phyloP scores from a whole-genome alignment of 2,888 invertebrate genomes.

The Teleiodes luculella region DNA sequence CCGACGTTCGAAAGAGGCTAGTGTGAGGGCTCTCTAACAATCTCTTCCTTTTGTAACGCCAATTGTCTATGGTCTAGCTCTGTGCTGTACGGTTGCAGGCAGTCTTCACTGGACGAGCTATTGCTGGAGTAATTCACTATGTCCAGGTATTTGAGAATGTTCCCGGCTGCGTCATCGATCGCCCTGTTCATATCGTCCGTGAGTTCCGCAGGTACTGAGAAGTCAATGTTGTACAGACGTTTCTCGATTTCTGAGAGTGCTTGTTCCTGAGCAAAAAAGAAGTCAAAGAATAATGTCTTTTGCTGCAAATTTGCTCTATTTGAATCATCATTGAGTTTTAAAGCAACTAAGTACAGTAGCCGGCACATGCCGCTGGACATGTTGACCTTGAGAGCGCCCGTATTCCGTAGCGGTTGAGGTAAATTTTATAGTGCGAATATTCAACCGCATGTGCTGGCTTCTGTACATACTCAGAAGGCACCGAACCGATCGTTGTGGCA shows the following conservation, averaged over 20 bases:
- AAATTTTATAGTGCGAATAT: too few relatives aligned
- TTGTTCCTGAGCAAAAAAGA: constrained; percentile 45
- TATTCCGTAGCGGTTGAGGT: too few relatives aligned
- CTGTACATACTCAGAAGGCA: too few relatives aligned
- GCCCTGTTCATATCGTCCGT: constrained; percentile 38
- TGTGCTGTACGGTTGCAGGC: constrained; percentile 33
- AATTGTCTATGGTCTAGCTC: constrained; percentile 54
- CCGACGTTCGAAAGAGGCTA: too few relatives aligned
- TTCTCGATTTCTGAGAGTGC: constrained; percentile 35
- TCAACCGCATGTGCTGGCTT: too few relatives aligned
- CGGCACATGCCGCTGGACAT: too few relatives aligned
- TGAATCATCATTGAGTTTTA: too few relatives aligned
- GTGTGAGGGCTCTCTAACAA: constrained; percentile 47
- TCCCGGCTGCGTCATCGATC: constrained; percentile 38
- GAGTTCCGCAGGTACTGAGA: constrained; percentile 32
- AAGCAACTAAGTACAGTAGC: too few relatives aligned
- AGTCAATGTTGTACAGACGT: constrained; percentile 37
- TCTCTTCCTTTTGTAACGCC: constrained; percentile 51
- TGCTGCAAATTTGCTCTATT: too few relatives aligned
- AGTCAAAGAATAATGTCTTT: too few relatives aligned
- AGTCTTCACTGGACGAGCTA: constrained; percentile 22
- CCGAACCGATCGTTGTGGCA: too few relatives aligned
- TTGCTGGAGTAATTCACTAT: constrained; percentile 32
- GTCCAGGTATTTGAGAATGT: constrained; percentile 47
- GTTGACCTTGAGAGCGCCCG: too few relatives aligned